Evolutionary conservation across 2,113 vertebrate species (phyloP), one percentile per base, ranked within the genome.

Genomic region (Synodontis membranacea): DNA sequence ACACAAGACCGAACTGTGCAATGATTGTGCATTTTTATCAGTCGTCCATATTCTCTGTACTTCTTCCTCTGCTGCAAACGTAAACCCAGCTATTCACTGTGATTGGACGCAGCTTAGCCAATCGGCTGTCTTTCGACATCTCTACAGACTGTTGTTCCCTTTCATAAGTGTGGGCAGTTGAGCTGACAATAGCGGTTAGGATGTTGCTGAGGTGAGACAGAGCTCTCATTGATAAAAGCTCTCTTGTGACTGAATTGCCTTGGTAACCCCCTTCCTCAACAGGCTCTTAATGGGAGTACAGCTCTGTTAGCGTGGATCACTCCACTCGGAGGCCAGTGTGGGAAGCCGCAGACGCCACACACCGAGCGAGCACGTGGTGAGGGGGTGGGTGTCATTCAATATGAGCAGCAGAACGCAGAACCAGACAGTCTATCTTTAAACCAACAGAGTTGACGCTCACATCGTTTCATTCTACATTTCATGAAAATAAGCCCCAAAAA

Each of bases 211-310:
- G 85, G 84, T 89, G 87, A 90, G 86, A 89, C 90, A 90, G 88
- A 88, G 90, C 89, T 66, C 86, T 90, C 90, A 90, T 90, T 90
- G 90, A 90, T 90, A 89, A 90, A 90, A 89, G 86, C 90, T 88
- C 88, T 86, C 84, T 83, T 86, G 88, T 87, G 88, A 89, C 86
- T 89, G 82, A 90, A 90, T 89, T 83, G 86, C 90, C 89, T 86
- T 90, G 89, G 89, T 90, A 88, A 90, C 89, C 87, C 84, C 89
- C 89, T 88, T 89, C 89, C 86, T 89, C 86, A 84, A 89, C 80
- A 87, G 74, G 84, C 89, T 84, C 86, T 84, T 88, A 88, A 87
- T 88, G 76, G 80, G 88, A 87, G 86, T 70, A 87, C 86, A 84
- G 86, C 86, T 88, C 90, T 86, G 88, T 86, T 89, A 88, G 88